Evolutionary conservation across 2,888 invertebrate genomes (phyloP), one percentile per base, ranked within the genome.

Genomic region (Orchesellides sinensis): DNA sequence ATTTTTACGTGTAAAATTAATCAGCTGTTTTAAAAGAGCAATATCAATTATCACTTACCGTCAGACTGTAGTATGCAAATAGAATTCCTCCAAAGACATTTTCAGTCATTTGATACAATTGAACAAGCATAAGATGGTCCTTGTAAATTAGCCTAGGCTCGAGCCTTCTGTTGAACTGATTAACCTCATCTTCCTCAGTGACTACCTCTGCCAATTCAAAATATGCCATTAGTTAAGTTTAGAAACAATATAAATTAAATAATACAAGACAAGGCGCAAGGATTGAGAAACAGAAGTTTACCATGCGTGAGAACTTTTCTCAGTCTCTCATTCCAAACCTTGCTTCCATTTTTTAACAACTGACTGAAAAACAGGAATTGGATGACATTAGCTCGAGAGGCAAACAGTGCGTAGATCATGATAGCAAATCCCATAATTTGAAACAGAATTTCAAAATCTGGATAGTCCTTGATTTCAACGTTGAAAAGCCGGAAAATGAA

Each of bases 71-170:
- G 66, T 83, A 87, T 8, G 82, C 17, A 21, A 86, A 72, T 1
- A 86, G 75, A 2, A 78, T 69, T 8, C 29, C 23, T 6, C 84
- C 81, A 68, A 87, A 87, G 0, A 80, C 82, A 81, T 83, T 81
- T 54, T 85, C 87, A 2, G 87, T 87, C 85, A 87, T 85, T 75
- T 83, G 83, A 52, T 81, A 87, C 32, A 87, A 29, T 25, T 85
- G 87, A 3, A 87, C 87, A 8, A 87, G 29, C 61, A 87, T 84
- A n/a, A 87, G 75, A 66, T 87, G 87, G 52, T 87, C 87, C 47
- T 85, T 86, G 27, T 85, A 66, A 23, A 86, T 65, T n/a, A 74
- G 52, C 1, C 49, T 66, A 14, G 83, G 75, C 14, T 83, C 84
- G 10, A 84, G 56, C 12, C 84, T 69, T n/a, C 84, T 49, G 12